Conservation (phyloP, 2,888 invertebrate species). For the Oxycera nigricornis region DNA sequence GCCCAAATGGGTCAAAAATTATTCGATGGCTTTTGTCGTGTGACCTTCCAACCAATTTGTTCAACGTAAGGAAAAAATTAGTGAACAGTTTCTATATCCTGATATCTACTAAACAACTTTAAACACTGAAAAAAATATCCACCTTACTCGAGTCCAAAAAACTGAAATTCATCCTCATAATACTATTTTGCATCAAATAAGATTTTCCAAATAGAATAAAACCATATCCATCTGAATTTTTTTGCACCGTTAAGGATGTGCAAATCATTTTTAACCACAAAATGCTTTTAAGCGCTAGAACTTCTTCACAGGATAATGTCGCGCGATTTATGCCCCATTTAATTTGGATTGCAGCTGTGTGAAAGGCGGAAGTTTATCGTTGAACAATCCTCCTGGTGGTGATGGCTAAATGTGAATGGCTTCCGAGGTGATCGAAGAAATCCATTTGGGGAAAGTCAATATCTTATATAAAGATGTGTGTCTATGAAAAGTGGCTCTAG, state of each 20-base stretch:
- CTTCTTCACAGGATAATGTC: slow-evolving; percentile 34
- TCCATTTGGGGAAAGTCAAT: slow-evolving; percentile 14
- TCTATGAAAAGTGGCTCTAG: not conserved
- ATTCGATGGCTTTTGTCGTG: too few relatives aligned
- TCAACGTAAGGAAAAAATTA: too few relatives aligned
- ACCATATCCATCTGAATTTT: too few relatives aligned
- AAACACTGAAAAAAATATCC: too few relatives aligned
- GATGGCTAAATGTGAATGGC: not conserved
- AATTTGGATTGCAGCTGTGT: slow-evolving; percentile 32
- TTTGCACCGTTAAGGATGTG: slow-evolving; percentile 32
- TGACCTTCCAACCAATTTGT: too few relatives aligned
- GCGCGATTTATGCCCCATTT: slow-evolving; percentile 37
- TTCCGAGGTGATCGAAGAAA: slow-evolving; percentile 12
- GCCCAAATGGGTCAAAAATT: too few relatives aligned
- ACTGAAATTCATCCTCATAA: too few relatives aligned
- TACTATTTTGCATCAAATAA: too few relatives aligned
- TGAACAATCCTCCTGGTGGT: not conserved
- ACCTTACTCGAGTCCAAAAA: too few relatives aligned
- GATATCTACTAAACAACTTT: too few relatives aligned
- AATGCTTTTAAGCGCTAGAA: slow-evolving; percentile 37
- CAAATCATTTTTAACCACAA: slow-evolving; percentile 39
- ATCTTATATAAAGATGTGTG: not conserved
- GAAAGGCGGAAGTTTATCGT: slow-evolving; percentile 30
- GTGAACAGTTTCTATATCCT: too few relatives aligned
- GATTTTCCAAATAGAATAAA: too few relatives aligned